Evolutionary conservation across 2,797 vertebrate genomes (phyloP).

Genomic region (Artibeus lituratus): DNA sequence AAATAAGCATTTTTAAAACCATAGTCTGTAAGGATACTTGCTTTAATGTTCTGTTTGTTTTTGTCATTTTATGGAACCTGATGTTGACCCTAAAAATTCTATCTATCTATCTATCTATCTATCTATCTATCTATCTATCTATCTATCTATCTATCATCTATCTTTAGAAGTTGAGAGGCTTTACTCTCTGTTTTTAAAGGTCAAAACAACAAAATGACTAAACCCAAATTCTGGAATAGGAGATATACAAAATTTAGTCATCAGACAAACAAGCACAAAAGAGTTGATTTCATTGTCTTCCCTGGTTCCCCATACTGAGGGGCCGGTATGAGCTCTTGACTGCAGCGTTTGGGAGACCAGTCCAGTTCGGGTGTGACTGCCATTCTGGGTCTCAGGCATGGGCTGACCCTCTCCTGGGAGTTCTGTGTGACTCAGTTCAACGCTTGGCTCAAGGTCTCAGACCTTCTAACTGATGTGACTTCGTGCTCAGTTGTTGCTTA

Average conservation of each 20-base stretch:
- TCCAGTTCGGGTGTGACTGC: not conserved
- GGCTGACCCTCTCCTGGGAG: not conserved
- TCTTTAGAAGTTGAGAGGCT: no score
- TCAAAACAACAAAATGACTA: not conserved
- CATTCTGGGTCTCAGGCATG: not conserved
- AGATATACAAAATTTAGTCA: not conserved
- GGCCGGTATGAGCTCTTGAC: not conserved
- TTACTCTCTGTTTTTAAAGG: not conserved
- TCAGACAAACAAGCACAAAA: not conserved
- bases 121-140: no score
- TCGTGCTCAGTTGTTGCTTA: not conserved
- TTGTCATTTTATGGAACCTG: not conserved
- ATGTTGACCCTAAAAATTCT: not conserved
- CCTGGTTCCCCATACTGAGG: not conserved
- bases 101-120: no score
- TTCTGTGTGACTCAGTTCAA: not conserved
- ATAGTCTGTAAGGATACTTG: not conserved
- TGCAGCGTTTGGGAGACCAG: rapidly evolving
- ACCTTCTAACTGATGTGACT: not conserved
- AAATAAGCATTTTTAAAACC: not conserved
- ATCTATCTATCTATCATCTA: no score
- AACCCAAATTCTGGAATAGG: not conserved
- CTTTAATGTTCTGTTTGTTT: not conserved
- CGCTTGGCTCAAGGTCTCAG: not conserved
- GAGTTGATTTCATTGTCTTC: rapidly evolving